phyloP scores from a whole-genome alignment of 2,113 vertebrate genomes.

The Neodon shergylaensis region DNA sequence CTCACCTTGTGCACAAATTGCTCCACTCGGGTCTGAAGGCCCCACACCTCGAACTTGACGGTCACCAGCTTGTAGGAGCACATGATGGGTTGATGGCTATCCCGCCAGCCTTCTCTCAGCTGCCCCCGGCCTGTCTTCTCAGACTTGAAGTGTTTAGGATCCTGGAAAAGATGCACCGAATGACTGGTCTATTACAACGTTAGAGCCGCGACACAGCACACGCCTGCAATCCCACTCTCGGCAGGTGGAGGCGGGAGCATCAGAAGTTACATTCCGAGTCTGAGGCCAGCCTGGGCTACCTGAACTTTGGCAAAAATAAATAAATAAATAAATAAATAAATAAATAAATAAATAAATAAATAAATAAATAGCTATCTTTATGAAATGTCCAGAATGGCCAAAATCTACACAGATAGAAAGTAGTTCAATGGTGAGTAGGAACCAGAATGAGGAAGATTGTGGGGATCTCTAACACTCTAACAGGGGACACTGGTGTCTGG shows the following conservation, averaged over 20 bases:
- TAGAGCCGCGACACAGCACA: not conserved
- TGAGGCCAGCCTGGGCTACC: not conserved
- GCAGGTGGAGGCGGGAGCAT: not conserved
- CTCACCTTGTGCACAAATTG: slow-evolving; percentile 99
- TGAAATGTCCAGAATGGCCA: not conserved
- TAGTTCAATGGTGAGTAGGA: not conserved
- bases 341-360: too few species aligned
- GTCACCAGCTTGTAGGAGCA: slow-evolving; percentile 99
- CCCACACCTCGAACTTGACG: slow-evolving; percentile 99
- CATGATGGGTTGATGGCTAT: slow-evolving; percentile 96
- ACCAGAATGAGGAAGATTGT: too few species aligned
- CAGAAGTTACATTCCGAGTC: too few species aligned
- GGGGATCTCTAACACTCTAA: not conserved
- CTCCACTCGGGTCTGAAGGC: slow-evolving; percentile 97
- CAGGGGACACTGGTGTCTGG: not conserved
- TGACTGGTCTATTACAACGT: slow-evolving; percentile 2
- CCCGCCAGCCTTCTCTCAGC: slow-evolving; percentile 96
- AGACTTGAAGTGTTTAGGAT: slow-evolving; percentile 95
- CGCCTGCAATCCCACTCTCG: not conserved
- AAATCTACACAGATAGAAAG: not conserved
- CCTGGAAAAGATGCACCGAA: slow-evolving; percentile 84
- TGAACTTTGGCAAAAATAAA: not conserved
- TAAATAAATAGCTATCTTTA: too few species aligned
- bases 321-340: too few species aligned
- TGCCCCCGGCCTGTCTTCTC: slow-evolving; percentile 95